A percentile compares a stretch with the other conserved stretches of the same genome.
phyloP scores from a whole-genome alignment of 2,797 vertebrate genomes.

The Synaphobranchus kaupii region DNA sequence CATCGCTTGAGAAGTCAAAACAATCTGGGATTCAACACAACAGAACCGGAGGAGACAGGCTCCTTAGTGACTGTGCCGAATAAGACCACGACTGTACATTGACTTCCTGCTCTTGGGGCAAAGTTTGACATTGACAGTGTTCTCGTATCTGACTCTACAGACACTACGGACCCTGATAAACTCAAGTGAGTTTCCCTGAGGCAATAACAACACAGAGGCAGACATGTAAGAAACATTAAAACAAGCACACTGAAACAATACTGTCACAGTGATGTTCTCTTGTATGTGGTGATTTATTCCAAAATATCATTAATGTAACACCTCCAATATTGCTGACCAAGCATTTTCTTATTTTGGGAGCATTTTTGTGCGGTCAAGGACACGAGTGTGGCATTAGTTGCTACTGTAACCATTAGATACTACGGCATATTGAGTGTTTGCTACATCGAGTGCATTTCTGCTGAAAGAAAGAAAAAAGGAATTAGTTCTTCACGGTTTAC shows the following conservation, averaged over 20 bases:
- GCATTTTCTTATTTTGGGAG: not conserved
- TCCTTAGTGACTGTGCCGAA: conserved; percentile 63
- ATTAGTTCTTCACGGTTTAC: too few relatives aligned
- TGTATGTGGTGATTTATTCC: too few relatives aligned
- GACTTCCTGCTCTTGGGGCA: not conserved
- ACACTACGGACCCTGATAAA: not conserved
- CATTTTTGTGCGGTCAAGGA: not conserved
- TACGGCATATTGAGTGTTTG: too few relatives aligned
- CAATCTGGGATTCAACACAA: conserved; percentile 99
- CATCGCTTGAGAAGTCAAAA: conserved; percentile 97
- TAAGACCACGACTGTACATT: conserved; percentile 21
- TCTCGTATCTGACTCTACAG: not conserved
- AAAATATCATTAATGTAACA: not conserved
- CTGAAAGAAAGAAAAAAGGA: too few relatives aligned
- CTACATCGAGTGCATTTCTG: too few relatives aligned
- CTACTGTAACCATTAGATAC: not conserved
- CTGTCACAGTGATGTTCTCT: conserved; percentile 35
- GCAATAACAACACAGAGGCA: conserved; percentile 41
- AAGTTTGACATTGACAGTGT: not conserved
- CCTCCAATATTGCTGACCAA: not conserved
- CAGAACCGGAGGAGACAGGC: conserved; percentile 79
- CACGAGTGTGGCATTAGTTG: not conserved
- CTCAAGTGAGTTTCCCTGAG: not conserved
- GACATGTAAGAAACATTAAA: conserved; percentile 45
- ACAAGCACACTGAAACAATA: conserved; percentile 54